These are phyloP conservation scores for Caenorhabditis remanei DNA, from an alignment of 1,140 invertebrate species.

Conservation along the genomic window DNA sequence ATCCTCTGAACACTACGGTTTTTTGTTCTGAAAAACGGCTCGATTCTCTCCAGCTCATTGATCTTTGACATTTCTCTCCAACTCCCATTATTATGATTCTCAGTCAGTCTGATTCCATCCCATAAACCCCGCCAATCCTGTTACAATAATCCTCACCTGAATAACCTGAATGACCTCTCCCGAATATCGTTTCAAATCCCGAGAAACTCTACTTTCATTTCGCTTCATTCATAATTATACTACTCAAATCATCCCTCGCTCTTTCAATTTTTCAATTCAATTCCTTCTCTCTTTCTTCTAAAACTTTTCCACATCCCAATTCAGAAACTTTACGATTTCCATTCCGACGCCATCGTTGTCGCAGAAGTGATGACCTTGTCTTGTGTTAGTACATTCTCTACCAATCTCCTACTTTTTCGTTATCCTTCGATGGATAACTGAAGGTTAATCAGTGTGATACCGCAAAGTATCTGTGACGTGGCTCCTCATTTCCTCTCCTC, in stretches of 20 bases:
- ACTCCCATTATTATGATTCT: background rate
- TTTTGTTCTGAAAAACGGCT: too few relatives aligned
- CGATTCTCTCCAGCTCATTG: too few relatives aligned
- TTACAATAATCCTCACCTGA: background rate
- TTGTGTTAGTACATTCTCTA: conserved; percentile 48
- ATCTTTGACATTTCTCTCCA: background rate
- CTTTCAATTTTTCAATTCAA: conserved; percentile 4
- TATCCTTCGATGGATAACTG: conserved; percentile 10
- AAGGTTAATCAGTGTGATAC: background rate
- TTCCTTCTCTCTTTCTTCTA: background rate
- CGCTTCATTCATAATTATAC: conserved; percentile 47
- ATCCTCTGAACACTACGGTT: too few relatives aligned
- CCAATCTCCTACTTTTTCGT: conserved; percentile 10
- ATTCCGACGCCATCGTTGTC: conserved; percentile 10
- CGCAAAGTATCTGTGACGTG: conserved; percentile 5
- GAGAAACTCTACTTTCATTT: conserved; percentile 21
- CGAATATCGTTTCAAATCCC: conserved; percentile 18
- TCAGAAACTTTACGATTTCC: conserved; percentile 48
- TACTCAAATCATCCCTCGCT: background rate
- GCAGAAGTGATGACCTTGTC: conserved; percentile 47
- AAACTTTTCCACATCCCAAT: conserved; percentile 24
- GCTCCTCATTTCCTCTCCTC: background rate
- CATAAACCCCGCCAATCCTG: conserved; percentile 10
- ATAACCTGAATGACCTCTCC: conserved; percentile 29
- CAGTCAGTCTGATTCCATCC: background rate